Evolutionary conservation across 2,113 vertebrate species (phyloP), one percentile per base, ranked within the genome.

Genomic region (Cyprinodon tularosa): DNA sequence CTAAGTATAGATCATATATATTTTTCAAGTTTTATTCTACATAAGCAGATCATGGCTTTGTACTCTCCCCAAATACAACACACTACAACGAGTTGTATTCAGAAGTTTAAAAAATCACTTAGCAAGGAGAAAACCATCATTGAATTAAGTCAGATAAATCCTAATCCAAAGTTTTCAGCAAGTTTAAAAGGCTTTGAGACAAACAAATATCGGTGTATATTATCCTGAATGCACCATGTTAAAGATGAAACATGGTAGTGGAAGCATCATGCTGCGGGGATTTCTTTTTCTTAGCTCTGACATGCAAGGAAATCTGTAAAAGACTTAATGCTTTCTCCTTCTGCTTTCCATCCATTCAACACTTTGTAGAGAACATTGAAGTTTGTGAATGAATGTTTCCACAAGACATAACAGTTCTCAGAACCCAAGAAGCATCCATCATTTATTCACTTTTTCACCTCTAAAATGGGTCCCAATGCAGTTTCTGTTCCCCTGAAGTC

Each of bases 401-500:
- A 42, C 42, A 42, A 42, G 42, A 9, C 42, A 42, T 42, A 6
- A 9, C 42, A 42, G 9, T 42, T 9, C 42, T 42, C 42, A 42
- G 42, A 42, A 42, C 8, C 50, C 7, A 6, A 3, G 50, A 61
- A 62, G 45, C 59, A 50, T 50, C 20, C 40, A 71, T 62, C 74
- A 3, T 12, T 53, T 48, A 29, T 48, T 42, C 62, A 66, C 76
- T 74, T 62, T 66, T 7, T 60, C 40, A 36, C 11, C 8, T 57
- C 50, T 57, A 20, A 15, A 20, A 20, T n/a, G 1, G 0, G 7
- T 57, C 17, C 39, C 62, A 64, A 48, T 70, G 66, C 77, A 50
- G 67, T 20, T 82, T 84, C 82, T 80, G 61, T 81, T 83, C 73
- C 66, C 36, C 72, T 77, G 15, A n/a, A 50, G 37, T 81, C 84